Base-by-base conservation (phyloP, 2,888 invertebrate genomes). In the Steinernema scapterisci region DNA sequence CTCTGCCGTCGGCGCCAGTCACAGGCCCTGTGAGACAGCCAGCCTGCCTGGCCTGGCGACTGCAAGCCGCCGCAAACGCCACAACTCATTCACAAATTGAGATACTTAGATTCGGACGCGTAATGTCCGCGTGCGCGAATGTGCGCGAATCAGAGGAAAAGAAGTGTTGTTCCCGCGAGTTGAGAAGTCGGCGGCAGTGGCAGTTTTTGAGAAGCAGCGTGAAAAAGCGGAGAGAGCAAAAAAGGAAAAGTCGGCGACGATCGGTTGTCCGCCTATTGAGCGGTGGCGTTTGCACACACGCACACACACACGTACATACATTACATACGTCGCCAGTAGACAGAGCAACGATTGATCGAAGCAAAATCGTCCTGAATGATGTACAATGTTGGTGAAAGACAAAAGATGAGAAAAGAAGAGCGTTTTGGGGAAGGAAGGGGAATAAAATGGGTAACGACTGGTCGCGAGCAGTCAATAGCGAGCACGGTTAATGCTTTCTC, bases 361-460 rank as follows among this genome's bases (percentile, higher is more conserved):
- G 31, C 63, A 63, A 38, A 63, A 63, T 63, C 63, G 63, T 63
- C 63, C 63, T 27, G 63, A 63, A 63, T 25, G 63, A 27, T 63
- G 63, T 63, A 63, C 63, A 27, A 63, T 63, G 63, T 63, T 63
- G 63, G 31, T 11, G 63, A 63, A 63, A 27, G 63, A 63, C 31
- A 63, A 27, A 63, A 63, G 38, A 63, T 27, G 38, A 31, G 63
- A 27, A 38, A 63, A 63, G 38, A 63, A 31, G 38, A 38, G 52
- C 21, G 52, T 19, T 21, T 52, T 52, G 63, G 63, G 63, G 27
- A 38, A 63, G 38, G 63, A 38, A 63, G 31, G 27, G 63, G 63
- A 63, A 63, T 63, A 63, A 63, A 63, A 63, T 63, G 63, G 63
- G 63, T 63, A 63, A 63, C 63, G 63, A 63, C 63, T 63, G 63